Base-by-base conservation (phyloP, 2,888 invertebrate species). In the Drosophila anomelani region DNA sequence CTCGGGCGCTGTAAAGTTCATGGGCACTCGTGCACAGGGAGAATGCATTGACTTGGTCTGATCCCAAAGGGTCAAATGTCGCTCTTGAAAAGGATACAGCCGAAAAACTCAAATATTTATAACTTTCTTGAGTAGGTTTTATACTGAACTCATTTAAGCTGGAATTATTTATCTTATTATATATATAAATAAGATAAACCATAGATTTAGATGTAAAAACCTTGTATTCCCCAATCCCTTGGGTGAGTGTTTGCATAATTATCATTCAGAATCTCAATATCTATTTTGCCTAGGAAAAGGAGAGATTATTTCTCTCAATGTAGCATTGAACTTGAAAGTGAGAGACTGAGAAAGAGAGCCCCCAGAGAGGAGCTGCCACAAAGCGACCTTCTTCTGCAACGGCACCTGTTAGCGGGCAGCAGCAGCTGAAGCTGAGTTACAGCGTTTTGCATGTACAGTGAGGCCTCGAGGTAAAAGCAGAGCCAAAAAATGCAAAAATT, bases 291-390 rank as follows among this genome's bases (percentile, higher is more conserved):
- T 9, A 15, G 1, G 2, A 20, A 20, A 9, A 1, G 0, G 0
- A 13, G 0, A 23, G 2, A 23, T 15, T 23, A 36, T 36, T 53
- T 53, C 3, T 36, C 15, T 36, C 51, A 10, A 53, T 53, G 70
- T 81, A 88, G 84, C 87, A 83, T 88, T 83, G 82, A 83, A 83
- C 83, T 85, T 87, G 80, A 88, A 84, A 73, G 71, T 43, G 53
- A 43, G 43, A 36, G 39, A 23, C 0, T 20, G 17, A n/a, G 12
- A 32, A 32, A 23, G 41, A 64, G 71, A 43, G 34, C 51, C 39
- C 39, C 15, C 26, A 32, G 44, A 44, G 60, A 60, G 43, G 38
- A 66, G 53, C 62, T 43, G 57, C 29, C 36, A 13, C 54, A 51
- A 47, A 56, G 68, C 73, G 68, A 72, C 75, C 72, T 68, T 53